These are phyloP conservation scores for Plemyria rubiginata DNA, from an alignment of 2,888 invertebrate genomes.

Conservation along the genomic window DNA sequence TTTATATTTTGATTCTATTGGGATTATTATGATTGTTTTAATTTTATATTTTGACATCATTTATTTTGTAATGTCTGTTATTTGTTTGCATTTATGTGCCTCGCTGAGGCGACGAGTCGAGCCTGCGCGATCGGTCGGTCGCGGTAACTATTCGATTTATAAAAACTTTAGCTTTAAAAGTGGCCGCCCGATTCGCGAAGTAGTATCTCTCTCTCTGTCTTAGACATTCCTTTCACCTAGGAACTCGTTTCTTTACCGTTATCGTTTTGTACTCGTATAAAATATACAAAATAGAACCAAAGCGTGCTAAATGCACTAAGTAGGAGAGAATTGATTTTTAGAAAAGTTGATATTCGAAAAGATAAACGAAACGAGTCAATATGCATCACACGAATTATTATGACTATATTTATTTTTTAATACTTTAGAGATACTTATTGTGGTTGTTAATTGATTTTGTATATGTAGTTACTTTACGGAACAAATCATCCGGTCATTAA, in stretches of 20 bases:
- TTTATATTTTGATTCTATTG: constrained; percentile 42
- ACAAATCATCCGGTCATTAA: constrained; percentile 56
- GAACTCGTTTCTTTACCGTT: constrained; percentile 35
- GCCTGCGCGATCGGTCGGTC: constrained; percentile 31
- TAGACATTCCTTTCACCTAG: constrained; percentile 42
- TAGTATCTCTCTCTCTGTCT: constrained; percentile 36
- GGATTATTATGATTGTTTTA: constrained; percentile 38
- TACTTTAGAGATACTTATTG: constrained; percentile 46
- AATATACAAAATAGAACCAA: constrained; percentile 33
- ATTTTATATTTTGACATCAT: constrained; percentile 44
- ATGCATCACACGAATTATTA: constrained; percentile 46
- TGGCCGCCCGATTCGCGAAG: constrained; percentile 31
- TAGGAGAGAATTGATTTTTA: constrained; percentile 22
- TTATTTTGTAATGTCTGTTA: constrained; percentile 60
- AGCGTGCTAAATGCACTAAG: constrained; percentile 29
- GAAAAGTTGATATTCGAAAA: constrained; percentile 35
- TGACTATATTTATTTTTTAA: constrained; percentile 36
- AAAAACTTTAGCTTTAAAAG: constrained; percentile 40
- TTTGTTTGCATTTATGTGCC: constrained; percentile 73
- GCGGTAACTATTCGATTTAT: constrained; percentile 35
- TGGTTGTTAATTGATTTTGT: constrained; percentile 38
- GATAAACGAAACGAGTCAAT: constrained; percentile 42
- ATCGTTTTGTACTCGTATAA: constrained; percentile 25
- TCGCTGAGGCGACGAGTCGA: constrained; percentile 34
- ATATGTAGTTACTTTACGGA: constrained; percentile 31